Evolutionary conservation across 2,113 vertebrate genomes (phyloP), one percentile per base, ranked within the genome.

Genomic region (Nansenia antarctica): DNA sequence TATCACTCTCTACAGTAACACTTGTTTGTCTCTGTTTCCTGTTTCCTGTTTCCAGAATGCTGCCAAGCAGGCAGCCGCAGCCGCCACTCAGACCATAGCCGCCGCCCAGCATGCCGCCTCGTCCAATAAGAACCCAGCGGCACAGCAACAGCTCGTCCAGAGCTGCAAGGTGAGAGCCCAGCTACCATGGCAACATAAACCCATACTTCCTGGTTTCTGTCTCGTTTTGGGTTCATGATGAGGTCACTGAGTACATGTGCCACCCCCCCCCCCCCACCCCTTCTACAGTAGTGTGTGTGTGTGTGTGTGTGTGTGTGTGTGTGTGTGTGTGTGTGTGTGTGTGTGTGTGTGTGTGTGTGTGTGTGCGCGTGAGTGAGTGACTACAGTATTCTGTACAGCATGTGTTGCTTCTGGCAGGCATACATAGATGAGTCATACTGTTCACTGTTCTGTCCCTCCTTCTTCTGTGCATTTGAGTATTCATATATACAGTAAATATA

Each of bases 31-130:
- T 7, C 52, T 18, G 42, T 59, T 39, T 7, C 63, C n/a, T n/a
- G 15, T 80, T 72, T 77, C 55, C 34, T 69, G 7, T n/a, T n/a
- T n/a, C 29, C 88, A 98, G 97, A 96, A 97, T 0, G 95, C 96
- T 61, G 96, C 97, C 59, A 99, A 95, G 63, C 97, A 98, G 79
- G 97, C 96, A 0, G 97, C 97, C 0, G 96, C 96, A 0, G 96
- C 97, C 0, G 94, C 97, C 54, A 98, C 96, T 0, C 97, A 98
- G 92, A 97, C 95, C 24, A 98, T 99, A 0, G 95, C 97, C 0
- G 97, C 97, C 0, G 96, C 96, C 0, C 96, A 98, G 47, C 93
- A 99, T 0, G 95, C 95, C 0, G 93, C 96, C 14, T 93, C 95
- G 0, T 88, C 94, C 78, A 95, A 95, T 86, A 98, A 93, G 91